phyloP scores from a whole-genome alignment of 2,888 invertebrate species.

The Pimpla rufipes region DNA sequence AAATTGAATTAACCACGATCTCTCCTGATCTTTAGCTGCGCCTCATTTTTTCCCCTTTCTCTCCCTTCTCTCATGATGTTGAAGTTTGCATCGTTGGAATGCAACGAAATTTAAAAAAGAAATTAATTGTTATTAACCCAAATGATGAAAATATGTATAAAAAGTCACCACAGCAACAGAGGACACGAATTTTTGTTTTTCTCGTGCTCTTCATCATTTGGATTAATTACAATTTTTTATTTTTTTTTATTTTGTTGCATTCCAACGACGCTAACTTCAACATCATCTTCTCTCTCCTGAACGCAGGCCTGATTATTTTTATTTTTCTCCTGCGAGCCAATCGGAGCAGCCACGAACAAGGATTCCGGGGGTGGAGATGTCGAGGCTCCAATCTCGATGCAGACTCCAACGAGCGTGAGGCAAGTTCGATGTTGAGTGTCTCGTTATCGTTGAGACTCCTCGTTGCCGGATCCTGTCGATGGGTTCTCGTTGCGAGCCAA shows the following conservation, averaged over 20 bases:
- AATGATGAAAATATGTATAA: no score
- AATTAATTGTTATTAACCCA: no score
- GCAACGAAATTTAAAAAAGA: no score
- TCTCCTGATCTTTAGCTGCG: constrained; percentile 37
- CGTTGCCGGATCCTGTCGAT: constrained; percentile 14
- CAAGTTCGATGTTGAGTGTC: background rate
- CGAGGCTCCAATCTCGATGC: constrained; percentile 32
- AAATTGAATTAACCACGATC: constrained; percentile 62
- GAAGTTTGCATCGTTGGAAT: no score
- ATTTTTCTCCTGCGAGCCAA: constrained; percentile 31
- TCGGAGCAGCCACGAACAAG: constrained; percentile 1
- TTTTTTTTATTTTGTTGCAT: no score
- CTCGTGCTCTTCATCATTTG: no score
- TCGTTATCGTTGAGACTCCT: constrained; percentile 11
- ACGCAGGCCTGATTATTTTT: constrained; percentile 44
- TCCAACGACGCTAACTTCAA: no score
- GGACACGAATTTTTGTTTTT: no score
- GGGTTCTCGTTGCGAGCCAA: background rate
- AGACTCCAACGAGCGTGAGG: constrained; percentile 5
- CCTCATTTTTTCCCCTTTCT: constrained; percentile 20
- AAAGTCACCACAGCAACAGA: no score
- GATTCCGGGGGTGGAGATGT: constrained; percentile 5
- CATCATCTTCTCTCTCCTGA: constrained; percentile 7
- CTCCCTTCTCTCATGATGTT: no score
- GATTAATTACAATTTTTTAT: no score